Evolutionary conservation across 2,113 vertebrate species (phyloP), one percentile per base, ranked within the genome.

Genomic region (Cyphomyrus discorhynchus): DNA sequence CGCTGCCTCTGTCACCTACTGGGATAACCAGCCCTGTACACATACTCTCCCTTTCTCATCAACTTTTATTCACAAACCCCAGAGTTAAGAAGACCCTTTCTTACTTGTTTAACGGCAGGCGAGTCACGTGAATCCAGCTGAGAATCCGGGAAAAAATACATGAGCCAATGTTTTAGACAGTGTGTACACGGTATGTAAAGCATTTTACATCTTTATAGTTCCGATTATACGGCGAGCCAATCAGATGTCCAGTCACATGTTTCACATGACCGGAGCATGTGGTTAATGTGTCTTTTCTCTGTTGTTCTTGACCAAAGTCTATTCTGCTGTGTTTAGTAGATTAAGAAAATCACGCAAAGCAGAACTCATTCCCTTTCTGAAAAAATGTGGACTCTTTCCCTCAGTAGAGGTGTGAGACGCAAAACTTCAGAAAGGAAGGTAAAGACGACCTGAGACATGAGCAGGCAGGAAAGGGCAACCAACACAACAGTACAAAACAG

Each of bases 401-500:
- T 35, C 7, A 27, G 15, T 31, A 77, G 35, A 35, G 35, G 15
- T 42, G 13, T 42, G 35, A 19, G 15, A 42, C 8, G 35, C 74
- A 19, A 42, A 80, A 80, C 35, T 19, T 42, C 31, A 80, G 35
- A 80, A 80, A 80, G 31, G 15, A 42, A 80, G 62, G n/a, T 5
- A 47, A 46, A n/a, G 24, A 46, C 4, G 5, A 49, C 9, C 24
- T 74, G n/a, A 24, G 46, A 15, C 6, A 9, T n/a, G 35, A 17
- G 47, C 11, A 0, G 10, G 27, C 86, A 42, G 80, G 92, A 92
- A 45, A 92, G 89, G 85, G 56, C 84, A 7, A 89, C 13, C 58
- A 42, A 27, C 91, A 85, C 42, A 93, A 70, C n/a, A 88, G 91
- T 94, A 93, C 91, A 93, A 95, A 96, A 95, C 93, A 93, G 94